A percentile compares a stretch with the other conserved stretches of the same genome.
These are phyloP conservation scores for Paramisgurnus dabryanus DNA, from an alignment of 2,113 vertebrate species.

Conservation along the genomic window DNA sequence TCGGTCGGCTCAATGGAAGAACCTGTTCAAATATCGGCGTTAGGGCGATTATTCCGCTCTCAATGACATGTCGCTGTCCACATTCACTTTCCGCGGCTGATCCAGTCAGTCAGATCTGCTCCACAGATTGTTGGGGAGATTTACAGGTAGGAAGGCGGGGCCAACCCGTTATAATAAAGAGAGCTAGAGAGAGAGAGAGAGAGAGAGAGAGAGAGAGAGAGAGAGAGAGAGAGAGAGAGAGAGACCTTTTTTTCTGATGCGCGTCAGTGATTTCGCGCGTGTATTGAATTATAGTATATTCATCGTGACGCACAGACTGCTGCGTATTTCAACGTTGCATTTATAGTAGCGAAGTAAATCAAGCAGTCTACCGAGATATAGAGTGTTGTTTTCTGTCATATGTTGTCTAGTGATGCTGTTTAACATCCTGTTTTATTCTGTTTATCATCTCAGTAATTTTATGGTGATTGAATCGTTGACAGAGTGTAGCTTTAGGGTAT, in stretches of 20 bases:
- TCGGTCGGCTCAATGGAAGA: slow-evolving; percentile 29
- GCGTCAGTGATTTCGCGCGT: neutral
- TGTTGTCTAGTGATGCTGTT: neutral
- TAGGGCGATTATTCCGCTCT: slow-evolving; percentile 56
- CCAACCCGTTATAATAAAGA: slow-evolving; percentile 71
- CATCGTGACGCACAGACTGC: no score
- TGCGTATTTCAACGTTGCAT: no score
- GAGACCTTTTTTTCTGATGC: neutral
- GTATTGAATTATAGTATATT: no score
- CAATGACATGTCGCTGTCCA: slow-evolving; percentile 59
- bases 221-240: slow-evolving; percentile 59
- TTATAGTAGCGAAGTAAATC: no score
- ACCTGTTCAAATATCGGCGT: slow-evolving; percentile 51
- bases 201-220: neutral
- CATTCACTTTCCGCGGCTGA: slow-evolving; percentile 62
- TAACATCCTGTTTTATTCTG: neutral
- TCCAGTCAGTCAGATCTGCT: slow-evolving; percentile 74
- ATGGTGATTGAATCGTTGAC: neutral
- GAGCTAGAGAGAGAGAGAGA: slow-evolving; percentile 51
- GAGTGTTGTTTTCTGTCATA: neutral
- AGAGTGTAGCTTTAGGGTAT: no score
- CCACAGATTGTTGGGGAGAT: slow-evolving; percentile 62
- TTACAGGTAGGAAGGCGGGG: slow-evolving; percentile 79
- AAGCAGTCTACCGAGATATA: no score
- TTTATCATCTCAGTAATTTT: neutral